Conservation (phyloP, 2,797 vertebrate species). For the Sciaenops ocellatus region DNA sequence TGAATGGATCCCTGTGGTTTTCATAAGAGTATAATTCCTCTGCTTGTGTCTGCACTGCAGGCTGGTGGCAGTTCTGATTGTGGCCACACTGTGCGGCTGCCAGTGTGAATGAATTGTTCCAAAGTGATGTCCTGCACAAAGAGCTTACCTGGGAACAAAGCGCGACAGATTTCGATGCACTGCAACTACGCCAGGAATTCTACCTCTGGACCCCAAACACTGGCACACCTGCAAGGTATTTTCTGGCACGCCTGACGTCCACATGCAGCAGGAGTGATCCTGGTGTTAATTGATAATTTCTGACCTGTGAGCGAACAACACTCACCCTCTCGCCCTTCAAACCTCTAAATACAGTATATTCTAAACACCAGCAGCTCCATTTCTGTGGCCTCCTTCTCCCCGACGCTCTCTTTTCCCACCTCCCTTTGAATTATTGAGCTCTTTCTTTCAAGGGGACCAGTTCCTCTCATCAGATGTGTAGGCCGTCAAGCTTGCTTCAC, state of each 20-base stretch:
- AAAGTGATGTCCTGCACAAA: slow-evolving; percentile 79
- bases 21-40: slow-evolving; percentile 78
- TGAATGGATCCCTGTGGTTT: slow-evolving; percentile 73
- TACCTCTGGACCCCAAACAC: slow-evolving; percentile 52
- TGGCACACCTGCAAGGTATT: slow-evolving; percentile 51
- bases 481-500: slow-evolving; percentile 82
- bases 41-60: slow-evolving; percentile 73
- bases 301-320: slow-evolving; percentile 46
- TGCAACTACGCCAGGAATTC: slow-evolving; percentile 55
- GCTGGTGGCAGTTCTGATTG: slow-evolving; percentile 76
- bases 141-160: slow-evolving; percentile 78
- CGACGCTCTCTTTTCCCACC: slow-evolving; percentile 45
- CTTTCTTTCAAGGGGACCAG: slow-evolving; percentile 79
- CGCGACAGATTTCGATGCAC: slow-evolving; percentile 59
- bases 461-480: slow-evolving; percentile 79
- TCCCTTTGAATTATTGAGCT: slow-evolving; percentile 83
- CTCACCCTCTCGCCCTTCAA: slow-evolving; percentile 8
- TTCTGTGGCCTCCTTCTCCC: slow-evolving; percentile 51
- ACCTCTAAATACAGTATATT: slow-evolving; percentile 47
- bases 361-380: slow-evolving; percentile 48
- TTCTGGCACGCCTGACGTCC: slow-evolving; percentile 46
- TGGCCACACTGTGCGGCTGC: slow-evolving; percentile 72
- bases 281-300: slow-evolving; percentile 62
- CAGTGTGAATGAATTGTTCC: slow-evolving; percentile 77
- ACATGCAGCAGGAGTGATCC: slow-evolving; percentile 38